Conservation (phyloP, 2,113 vertebrate species). For the Chlorodrepanis virens region DNA sequence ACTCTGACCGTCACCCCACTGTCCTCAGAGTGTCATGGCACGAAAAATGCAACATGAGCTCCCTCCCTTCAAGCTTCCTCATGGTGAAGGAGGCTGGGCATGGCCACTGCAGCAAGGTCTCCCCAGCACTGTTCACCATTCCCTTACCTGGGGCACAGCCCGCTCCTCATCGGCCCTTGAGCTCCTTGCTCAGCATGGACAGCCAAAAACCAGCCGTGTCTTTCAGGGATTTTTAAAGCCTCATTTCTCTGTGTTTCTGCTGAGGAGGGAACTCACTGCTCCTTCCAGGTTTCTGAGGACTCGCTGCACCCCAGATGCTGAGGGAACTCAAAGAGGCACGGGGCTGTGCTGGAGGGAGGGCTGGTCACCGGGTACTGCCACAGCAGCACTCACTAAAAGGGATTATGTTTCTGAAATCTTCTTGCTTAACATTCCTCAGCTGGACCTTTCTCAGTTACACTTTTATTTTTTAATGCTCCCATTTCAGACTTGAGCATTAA, state of each 20-base stretch:
- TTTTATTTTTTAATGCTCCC: slow-evolving; percentile 26
- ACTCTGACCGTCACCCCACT: neutral
- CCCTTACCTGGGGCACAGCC: neutral
- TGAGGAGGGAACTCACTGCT: neutral
- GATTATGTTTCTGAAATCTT: slow-evolving; percentile 3
- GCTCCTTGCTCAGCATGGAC: fast-evolving
- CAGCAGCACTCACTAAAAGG: neutral
- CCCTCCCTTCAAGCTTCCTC: neutral
- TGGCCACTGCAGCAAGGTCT: neutral
- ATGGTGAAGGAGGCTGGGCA: fast-evolving
- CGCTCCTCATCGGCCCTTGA: neutral
- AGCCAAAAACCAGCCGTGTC: neutral
- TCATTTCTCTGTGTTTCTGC: fast-evolving
- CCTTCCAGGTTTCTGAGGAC: neutral
- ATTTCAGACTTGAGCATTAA: slow-evolving; percentile 32
- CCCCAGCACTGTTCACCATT: neutral
- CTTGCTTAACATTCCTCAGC: slow-evolving; percentile 23
- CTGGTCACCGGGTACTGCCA: fast-evolving
- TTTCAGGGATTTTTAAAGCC: neutral
- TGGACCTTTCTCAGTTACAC: slow-evolving; percentile 12
- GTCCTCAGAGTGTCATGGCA: neutral
- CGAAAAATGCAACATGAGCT: neutral
- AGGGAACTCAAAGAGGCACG: fast-evolving
- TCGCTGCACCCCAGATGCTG: neutral
- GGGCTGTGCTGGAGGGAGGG: neutral